Evolutionary conservation across 2,888 invertebrate species (phyloP).

Genomic region (Andrena camellia): DNA sequence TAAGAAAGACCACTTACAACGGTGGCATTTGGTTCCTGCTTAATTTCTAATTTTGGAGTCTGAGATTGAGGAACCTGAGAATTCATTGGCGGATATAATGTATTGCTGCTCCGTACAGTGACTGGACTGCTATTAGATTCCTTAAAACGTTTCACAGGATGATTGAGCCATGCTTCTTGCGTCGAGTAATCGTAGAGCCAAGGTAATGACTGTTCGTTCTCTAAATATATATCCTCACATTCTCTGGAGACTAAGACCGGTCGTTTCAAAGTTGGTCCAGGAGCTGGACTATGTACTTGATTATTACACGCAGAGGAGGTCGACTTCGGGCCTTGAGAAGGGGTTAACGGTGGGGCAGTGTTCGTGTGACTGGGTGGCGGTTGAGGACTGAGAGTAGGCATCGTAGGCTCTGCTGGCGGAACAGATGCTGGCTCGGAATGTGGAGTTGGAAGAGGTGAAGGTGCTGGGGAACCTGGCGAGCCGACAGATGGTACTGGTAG

Average conservation of each 20-base stretch:
- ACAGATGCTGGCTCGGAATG: slow-evolving; percentile 90
- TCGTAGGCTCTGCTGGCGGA: slow-evolving; percentile 88
- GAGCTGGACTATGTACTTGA: slow-evolving; percentile 74
- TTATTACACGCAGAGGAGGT: slow-evolving; percentile 80
- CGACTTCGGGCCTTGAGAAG: slow-evolving; percentile 85
- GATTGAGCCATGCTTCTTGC: slow-evolving; percentile 90
- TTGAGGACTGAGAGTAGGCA: slow-evolving; percentile 91
- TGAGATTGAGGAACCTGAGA: slow-evolving; percentile 85
- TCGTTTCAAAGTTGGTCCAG: slow-evolving; percentile 87
- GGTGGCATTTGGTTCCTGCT: slow-evolving; percentile 88
- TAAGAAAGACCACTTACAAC: slow-evolving; percentile 76
- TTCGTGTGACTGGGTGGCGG: slow-evolving; percentile 85
- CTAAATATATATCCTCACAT: slow-evolving; percentile 91
- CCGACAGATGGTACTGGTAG: slow-evolving; percentile 83
- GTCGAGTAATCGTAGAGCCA: slow-evolving; percentile 90
- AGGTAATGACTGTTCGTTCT: slow-evolving; percentile 92
- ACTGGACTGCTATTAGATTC: slow-evolving; percentile 80
- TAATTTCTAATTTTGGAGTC: slow-evolving; percentile 87
- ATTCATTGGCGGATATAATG: slow-evolving; percentile 88
- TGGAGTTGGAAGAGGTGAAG: slow-evolving; percentile 90
- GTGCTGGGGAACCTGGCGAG: slow-evolving; percentile 88
- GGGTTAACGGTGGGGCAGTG: slow-evolving; percentile 84
- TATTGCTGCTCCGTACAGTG: slow-evolving; percentile 82
- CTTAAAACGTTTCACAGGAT: slow-evolving; percentile 96
- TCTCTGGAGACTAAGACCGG: slow-evolving; percentile 92